Base-by-base conservation (phyloP, 2,888 invertebrate genomes). In the Dorcus hopei region DNA sequence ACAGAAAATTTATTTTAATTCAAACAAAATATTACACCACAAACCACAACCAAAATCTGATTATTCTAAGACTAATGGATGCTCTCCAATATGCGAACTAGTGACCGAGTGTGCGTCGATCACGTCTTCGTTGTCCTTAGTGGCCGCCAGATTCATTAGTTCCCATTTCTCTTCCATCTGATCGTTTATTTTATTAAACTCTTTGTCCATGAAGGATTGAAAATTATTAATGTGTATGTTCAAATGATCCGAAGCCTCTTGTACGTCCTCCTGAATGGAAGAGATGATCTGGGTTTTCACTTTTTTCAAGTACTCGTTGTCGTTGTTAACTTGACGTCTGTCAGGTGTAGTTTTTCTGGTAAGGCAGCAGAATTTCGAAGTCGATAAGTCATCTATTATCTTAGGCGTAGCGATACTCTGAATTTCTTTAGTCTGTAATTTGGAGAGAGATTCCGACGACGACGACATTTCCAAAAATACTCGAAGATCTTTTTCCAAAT, bases 171-270 rank as follows among this genome's bases (percentile, higher is more conserved):
- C 70, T 19, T 66, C 64, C 62, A 74, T 71, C 9, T 70, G 66
- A 14, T 58, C 59, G 43, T 71, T 66, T 26, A 75, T 68, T 9
- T 71, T 70, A 8, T 69, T 66, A 54, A 75, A 74, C 61, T 76
- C 76, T 43, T 67, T 72, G 39, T 68, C 63, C 19, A 76, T 64
- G 54, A 73, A 73, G 3, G 62, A 64, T 54, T 74, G 70, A 51
- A 74, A 68, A 61, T 70, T 73, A 14, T 58, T 58, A 59, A 74
- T 72, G 38, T 76, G 74, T 38, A 69, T 66, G 2, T 61, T 59
- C 41, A 75, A 51, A 52, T 74, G 73, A 8, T 55, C 60, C 52
- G 70, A 71, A 59, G 75, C 61, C 38, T 71, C 66, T 9, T 65
- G 61, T 53, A 70, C 66, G 54, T 74, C n/a, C n/a, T n/a, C n/a